Base-by-base conservation (phyloP, 2,888 invertebrate genomes). In the Meliscaeva auricollis region DNA sequence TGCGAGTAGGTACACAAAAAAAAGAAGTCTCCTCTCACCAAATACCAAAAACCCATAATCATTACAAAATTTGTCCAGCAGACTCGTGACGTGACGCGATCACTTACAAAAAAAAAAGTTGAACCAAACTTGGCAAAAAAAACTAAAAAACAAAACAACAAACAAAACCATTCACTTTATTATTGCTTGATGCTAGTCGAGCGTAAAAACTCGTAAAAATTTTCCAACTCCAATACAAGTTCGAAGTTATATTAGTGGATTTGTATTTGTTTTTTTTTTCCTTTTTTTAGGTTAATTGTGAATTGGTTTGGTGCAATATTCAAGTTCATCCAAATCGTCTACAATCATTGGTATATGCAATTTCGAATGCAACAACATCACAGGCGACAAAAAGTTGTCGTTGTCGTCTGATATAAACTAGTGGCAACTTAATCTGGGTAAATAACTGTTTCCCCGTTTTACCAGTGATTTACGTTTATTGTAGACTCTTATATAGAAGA, bases 391-490 rank as follows among this genome's bases (percentile, higher is more conserved):
- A 56, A 64, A 75, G 44, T 75, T 46, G 64, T 54, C 54, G n/a
- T n/a, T n/a, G 44, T 75, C 54, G 54, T 56, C 56, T 58, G 56
- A 66, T 32, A 58, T 54, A 22, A 6, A 4, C 22, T 41, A 30
- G 62, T 62, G 68, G 58, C 68, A 50, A 48, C 41, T 46, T 56
- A 78, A 72, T 56, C 20, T 35, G 30, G 38, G 13, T 32, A 64
- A 64, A 62, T 75, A 82, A 77, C 77, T 66, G 66, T 69, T 46
- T 38, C 68, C 44, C 62, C 41, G 74, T 78, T 73, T 60, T 44
- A 50, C 11, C 32, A 72, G 80, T 80, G 85, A 85, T 77, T 77
- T 81, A 54, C 26, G 41, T 54, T 54, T 69, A 30, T 41, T 17
- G 52, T 44, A 35, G 15, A n/a, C n/a, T n/a, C n/a, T n/a, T n/a